A percentile compares a stretch with the other conserved stretches of the same genome.
Conservation (phyloP, 2,113 vertebrate species). For the Dolichallabes microphthalmus region DNA sequence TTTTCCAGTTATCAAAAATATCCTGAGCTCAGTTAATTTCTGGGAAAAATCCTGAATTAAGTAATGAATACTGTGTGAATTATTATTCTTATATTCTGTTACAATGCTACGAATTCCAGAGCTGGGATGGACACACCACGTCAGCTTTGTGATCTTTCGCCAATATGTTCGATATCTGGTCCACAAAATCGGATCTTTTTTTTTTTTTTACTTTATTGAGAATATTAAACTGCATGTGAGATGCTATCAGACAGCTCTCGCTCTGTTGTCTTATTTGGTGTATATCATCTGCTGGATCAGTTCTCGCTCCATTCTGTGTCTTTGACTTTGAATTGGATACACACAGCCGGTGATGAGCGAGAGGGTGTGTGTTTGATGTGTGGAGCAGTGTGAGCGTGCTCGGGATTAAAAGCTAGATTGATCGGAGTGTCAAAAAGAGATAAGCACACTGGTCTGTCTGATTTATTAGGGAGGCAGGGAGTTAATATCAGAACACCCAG, state of each 20-base stretch:
- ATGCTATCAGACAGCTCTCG: conserved; percentile 9
- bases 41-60: no score
- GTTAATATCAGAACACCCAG: conserved; percentile 51
- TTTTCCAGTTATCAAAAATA: neutral
- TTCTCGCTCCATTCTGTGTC: conserved; percentile 17
- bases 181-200: neutral
- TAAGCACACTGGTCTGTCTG: conserved; percentile 53
- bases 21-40: neutral
- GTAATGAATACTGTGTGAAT: neutral
- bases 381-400: conserved; percentile 38
- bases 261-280: conserved; percentile 34
- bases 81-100: neutral
- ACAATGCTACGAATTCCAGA: neutral
- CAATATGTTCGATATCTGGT: conserved; percentile 4
- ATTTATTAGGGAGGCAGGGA: conserved; percentile 51
- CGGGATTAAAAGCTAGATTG: conserved; percentile 55
- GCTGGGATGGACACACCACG: neutral
- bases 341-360: conserved; percentile 26
- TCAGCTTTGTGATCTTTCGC: neutral
- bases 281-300: conserved; percentile 44
- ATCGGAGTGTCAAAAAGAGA: conserved; percentile 60
- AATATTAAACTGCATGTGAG: conserved; percentile 3
- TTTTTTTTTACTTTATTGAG: conserved; percentile 14
- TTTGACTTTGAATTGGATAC: conserved; percentile 45
- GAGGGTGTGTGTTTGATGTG: conserved; percentile 51